phyloP scores from a whole-genome alignment of 1,140 invertebrate species.

The Heliconius nattereri region DNA sequence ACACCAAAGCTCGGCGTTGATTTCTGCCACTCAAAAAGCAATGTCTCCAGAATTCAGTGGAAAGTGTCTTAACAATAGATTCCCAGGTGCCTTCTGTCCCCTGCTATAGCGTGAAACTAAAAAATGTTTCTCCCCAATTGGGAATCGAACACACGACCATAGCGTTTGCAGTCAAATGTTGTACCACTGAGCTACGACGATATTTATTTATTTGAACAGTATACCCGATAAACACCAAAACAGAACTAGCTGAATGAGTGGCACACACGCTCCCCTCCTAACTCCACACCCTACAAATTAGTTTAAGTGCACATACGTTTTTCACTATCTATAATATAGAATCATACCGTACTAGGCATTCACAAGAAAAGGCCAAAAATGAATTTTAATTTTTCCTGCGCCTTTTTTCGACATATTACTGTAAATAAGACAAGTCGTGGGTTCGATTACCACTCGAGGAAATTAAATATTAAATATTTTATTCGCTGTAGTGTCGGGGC shows the following conservation, averaged over 20 bases:
- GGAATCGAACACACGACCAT: not conserved
- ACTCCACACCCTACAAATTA: conserved; percentile 37
- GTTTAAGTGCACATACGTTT: conserved; percentile 28
- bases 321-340: conserved; percentile 22
- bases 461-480: too few species aligned
- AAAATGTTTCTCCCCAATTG: too few species aligned
- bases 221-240: conserved; percentile 25
- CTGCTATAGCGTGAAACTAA: too few species aligned
- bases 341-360: conserved; percentile 5
- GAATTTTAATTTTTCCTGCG: not conserved
- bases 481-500: too few species aligned
- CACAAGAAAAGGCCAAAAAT: not conserved
- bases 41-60: too few species aligned
- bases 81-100: too few species aligned
- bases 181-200: not conserved
- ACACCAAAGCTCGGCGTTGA: too few species aligned
- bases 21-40: too few species aligned
- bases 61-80: too few species aligned
- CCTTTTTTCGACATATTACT: not conserved
- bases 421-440: too few species aligned
- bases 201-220: conserved; percentile 13
- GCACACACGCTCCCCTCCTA: conserved; percentile 18
- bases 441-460: too few species aligned
- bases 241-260: conserved; percentile 25
- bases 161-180: not conserved